Evolutionary conservation across 2,113 vertebrate genomes (phyloP).

Genomic region (Alosa alosa): DNA sequence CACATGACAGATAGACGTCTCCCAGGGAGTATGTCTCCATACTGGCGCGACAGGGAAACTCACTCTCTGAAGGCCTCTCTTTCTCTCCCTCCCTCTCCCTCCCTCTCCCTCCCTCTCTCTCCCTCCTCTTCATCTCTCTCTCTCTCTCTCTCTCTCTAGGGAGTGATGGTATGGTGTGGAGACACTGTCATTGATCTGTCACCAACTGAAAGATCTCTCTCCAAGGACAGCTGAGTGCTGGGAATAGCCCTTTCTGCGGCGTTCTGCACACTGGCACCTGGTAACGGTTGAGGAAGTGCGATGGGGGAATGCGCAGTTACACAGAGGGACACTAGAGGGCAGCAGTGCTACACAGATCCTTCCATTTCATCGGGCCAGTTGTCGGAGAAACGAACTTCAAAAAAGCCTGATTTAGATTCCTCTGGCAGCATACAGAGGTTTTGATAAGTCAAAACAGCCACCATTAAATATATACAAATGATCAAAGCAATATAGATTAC

Average conservation of each 20-base stretch:
- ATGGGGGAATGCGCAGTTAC: conserved; percentile 38
- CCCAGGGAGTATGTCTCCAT: conserved; percentile 21
- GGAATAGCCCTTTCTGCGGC: conserved; percentile 25
- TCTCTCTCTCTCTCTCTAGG: conserved; percentile 1
- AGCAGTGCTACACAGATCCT: conserved; percentile 41
- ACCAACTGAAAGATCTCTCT: conserved; percentile 42
- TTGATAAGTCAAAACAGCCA: background rate
- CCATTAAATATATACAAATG: background rate
- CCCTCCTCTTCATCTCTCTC: background rate
- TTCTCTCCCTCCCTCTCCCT: background rate
- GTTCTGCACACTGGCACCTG: background rate
- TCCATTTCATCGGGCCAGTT: background rate
- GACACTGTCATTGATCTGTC: conserved; percentile 42
- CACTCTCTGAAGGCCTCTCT: conserved; percentile 17
- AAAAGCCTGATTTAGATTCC: background rate
- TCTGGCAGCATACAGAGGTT: background rate
- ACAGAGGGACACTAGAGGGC: conserved; percentile 57
- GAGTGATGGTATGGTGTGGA: conserved; percentile 23
- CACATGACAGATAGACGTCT: conserved; percentile 35
- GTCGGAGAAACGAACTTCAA: background rate
- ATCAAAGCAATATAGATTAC: background rate
- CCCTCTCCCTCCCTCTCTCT: background rate
- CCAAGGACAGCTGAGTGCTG: conserved; percentile 26
- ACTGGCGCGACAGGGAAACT: conserved; percentile 16
- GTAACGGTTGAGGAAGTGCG: background rate